Base-by-base conservation (phyloP, 2,113 vertebrate genomes). In the Plestiodon gilberti region DNA sequence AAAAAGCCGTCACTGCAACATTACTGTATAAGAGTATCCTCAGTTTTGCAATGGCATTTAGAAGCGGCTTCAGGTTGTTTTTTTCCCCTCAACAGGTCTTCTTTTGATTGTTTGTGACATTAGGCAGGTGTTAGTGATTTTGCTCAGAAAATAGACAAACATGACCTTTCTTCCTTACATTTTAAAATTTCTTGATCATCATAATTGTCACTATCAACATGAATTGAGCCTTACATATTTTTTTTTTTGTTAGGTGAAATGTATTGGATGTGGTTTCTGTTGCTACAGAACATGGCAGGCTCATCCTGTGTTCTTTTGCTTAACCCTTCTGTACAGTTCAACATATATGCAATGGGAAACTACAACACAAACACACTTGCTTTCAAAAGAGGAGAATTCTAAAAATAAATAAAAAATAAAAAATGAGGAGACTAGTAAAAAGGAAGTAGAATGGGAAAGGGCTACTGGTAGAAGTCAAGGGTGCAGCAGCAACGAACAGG, bases 171-270 rank as follows among this genome's bases (percentile, higher is more conserved):
- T 67, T 1, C 35, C 62, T 87, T 64, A 33, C 14, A 52, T 90
- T 93, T 87, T 79, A 59, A 91, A 83, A 81, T 79, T 83, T 80
- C 33, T 43, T 82, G 59, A 77, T 84, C 69, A 55, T 78, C 59
- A 25, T 80, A 74, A 75, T 81, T 81, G 85, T 87, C 78, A 87
- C 57, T 25, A 65, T 75, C 43, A 61, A 75, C 7, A 25, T 75
- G 14, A 87, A 81, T 20, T 30, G 67, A 80, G 40, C 73, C 73
- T 73, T 80, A 28, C 84, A 48, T 86, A 74, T 73, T 52, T 48
- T 17, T 83, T 73, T 64, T 48, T 17, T 83, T 79, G 76, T 62
- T 40, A 57, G 81, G 55, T 79, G 11, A 75, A 79, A 55, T 17
- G 30, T 25, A 62, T 65, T 43, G 28, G 30, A 33, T 59, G 5